phyloP scores from a whole-genome alignment of 2,888 invertebrate species.

The Macrophya alboannulata region DNA sequence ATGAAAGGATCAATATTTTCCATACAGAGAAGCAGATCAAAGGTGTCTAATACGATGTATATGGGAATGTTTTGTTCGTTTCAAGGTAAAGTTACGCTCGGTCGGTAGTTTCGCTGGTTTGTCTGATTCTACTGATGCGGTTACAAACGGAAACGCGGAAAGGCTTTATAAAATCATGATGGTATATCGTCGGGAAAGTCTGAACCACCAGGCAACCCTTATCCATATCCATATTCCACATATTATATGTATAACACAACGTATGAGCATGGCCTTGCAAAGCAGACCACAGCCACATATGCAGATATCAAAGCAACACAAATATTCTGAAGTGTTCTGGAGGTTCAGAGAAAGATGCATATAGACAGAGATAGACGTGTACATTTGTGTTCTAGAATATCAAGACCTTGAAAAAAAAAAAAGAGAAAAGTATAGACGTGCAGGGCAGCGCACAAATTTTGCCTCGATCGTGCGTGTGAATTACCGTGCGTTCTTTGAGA shows the following conservation, averaged over 20 bases:
- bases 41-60: slow-evolving; percentile 32
- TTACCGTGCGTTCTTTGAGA: not conserved
- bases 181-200: slow-evolving; percentile 19
- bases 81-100: slow-evolving; percentile 27
- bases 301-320: slow-evolving; percentile 52
- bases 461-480: slow-evolving; percentile 26
- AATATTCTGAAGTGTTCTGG: slow-evolving; percentile 42
- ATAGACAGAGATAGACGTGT: not conserved
- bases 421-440: not conserved
- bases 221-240: slow-evolving; percentile 47
- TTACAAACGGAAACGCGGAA: slow-evolving; percentile 36
- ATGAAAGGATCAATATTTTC: slow-evolving; percentile 7
- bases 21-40: slow-evolving; percentile 22
- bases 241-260: slow-evolving; percentile 24
- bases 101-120: slow-evolving; percentile 32
- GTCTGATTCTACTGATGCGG: slow-evolving; percentile 53
- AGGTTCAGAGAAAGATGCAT: not conserved
- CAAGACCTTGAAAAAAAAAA: not conserved
- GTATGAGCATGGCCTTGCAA: slow-evolving; percentile 18
- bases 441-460: not conserved
- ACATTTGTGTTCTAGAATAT: not conserved
- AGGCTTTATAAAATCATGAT: slow-evolving; percentile 50
- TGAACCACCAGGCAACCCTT: slow-evolving; percentile 47
- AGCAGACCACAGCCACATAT: slow-evolving; percentile 45
- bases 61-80: not conserved